Conservation (phyloP, 2,113 vertebrate genomes). For the Oryzias melastigma region DNA sequence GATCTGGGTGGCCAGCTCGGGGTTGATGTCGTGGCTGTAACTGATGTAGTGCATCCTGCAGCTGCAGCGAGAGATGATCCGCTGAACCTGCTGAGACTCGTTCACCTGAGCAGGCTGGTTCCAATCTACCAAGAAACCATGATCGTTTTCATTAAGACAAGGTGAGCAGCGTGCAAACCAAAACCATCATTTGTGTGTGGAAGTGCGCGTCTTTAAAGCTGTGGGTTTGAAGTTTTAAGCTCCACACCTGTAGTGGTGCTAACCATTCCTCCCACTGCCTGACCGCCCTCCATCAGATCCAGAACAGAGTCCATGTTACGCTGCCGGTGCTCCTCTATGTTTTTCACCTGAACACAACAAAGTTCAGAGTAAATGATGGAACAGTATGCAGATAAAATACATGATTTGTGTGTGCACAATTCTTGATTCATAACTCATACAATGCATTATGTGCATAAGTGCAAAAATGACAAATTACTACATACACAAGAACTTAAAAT, state of each 20-base stretch:
- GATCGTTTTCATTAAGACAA: not conserved
- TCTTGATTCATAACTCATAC: too few relatives aligned
- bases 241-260: constrained; percentile 93
- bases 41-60: constrained; percentile 99
- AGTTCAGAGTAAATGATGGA: not conserved
- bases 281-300: constrained; percentile 97
- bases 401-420: too few relatives aligned
- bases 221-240: too few relatives aligned
- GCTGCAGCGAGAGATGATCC: constrained; percentile 97
- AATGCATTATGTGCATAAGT: too few relatives aligned
- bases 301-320: constrained; percentile 92
- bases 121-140: constrained; percentile 80
- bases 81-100: constrained; percentile 92
- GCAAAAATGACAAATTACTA: too few relatives aligned
- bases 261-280: constrained; percentile 98
- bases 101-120: constrained; percentile 93
- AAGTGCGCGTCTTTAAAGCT: too few relatives aligned
- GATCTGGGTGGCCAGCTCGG: constrained; percentile 93
- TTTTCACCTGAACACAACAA: constrained; percentile 85
- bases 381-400: too few relatives aligned
- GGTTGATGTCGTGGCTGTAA: constrained; percentile 97
- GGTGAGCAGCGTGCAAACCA: too few relatives aligned
- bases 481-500: too few relatives aligned
- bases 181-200: too few relatives aligned
- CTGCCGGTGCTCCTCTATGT: constrained; percentile 94